Conservation (phyloP, 1,140 invertebrate genomes). For the Charaxes varanes region DNA sequence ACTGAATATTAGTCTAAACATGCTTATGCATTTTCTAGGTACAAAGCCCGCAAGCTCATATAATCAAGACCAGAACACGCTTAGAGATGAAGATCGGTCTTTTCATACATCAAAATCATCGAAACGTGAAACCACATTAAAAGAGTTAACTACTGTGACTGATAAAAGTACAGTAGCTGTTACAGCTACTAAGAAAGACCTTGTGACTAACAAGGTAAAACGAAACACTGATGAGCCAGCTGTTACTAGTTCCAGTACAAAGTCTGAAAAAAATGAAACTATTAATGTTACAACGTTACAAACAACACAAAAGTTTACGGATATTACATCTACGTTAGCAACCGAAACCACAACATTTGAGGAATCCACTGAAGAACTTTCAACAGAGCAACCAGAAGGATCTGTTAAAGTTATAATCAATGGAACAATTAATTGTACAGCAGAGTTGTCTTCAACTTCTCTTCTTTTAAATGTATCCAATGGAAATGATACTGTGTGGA, state of each 20-base stretch:
- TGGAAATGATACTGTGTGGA: slow-evolving; percentile 35
- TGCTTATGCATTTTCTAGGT: slow-evolving; percentile 9
- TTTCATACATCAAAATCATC: slow-evolving; percentile 37
- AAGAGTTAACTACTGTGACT: slow-evolving; percentile 20
- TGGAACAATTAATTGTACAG: slow-evolving; percentile 61
- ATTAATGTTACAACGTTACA: slow-evolving; percentile 12
- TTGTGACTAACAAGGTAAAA: slow-evolving; percentile 40
- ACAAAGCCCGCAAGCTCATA: slow-evolving; percentile 12
- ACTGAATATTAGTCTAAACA: not conserved
- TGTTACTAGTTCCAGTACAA: slow-evolving; percentile 9
- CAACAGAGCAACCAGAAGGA: slow-evolving; percentile 45
- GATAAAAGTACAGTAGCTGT: slow-evolving; percentile 30
- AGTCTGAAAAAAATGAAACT: slow-evolving; percentile 13
- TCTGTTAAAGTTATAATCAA: slow-evolving; percentile 56
- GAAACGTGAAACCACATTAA: slow-evolving; percentile 39
- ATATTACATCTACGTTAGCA: slow-evolving; percentile 9
- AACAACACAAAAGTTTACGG: slow-evolving; percentile 13
- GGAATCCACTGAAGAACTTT: slow-evolving; percentile 19
- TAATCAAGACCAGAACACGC: slow-evolving; percentile 15
- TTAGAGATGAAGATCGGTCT: slow-evolving; percentile 40
- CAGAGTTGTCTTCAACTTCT: slow-evolving; percentile 53
- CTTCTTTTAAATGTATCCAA: slow-evolving; percentile 37
- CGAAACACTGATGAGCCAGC: slow-evolving; percentile 36
- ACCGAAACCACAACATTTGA: slow-evolving; percentile 18
- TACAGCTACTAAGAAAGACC: slow-evolving; percentile 25